Conservation (phyloP, 2,113 vertebrate species). For the Prinia subflava region DNA sequence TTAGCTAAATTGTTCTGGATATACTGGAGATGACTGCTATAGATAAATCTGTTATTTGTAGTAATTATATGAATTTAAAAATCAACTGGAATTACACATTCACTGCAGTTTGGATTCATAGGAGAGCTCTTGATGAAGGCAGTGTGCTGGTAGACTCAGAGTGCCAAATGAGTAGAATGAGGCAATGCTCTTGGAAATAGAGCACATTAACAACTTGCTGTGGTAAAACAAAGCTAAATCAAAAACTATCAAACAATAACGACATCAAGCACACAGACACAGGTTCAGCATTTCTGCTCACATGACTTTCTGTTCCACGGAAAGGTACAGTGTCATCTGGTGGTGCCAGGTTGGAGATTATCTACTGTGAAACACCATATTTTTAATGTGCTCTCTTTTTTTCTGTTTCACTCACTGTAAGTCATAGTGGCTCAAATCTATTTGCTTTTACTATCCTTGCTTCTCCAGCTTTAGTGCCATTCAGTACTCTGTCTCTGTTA, state of each 20-base stretch:
- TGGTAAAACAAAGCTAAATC: not conserved
- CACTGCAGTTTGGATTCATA: not conserved
- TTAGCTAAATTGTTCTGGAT: not conserved
- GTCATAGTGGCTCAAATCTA: not conserved
- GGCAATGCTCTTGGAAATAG: not conserved
- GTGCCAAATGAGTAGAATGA: not conserved
- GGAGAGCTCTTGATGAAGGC: not conserved
- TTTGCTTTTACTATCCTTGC: not conserved
- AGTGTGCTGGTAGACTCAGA: not conserved
- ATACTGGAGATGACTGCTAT: not conserved
- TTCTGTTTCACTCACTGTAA: not conserved
- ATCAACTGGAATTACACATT: not conserved
- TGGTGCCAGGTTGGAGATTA: not conserved
- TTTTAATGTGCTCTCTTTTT: not conserved
- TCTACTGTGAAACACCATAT: not conserved
- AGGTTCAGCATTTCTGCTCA: not conserved
- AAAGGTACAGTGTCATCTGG: not conserved
- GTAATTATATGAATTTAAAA: not conserved
- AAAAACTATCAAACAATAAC: not conserved
- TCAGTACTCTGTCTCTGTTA: not conserved
- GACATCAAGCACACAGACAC: not conserved
- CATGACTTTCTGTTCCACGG: accelerated
- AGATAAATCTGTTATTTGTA: not conserved
- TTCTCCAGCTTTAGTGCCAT: not conserved
- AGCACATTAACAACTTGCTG: not conserved